A percentile compares a stretch with the other conserved stretches of the same genome.
These are phyloP conservation scores for Sminthurinus signatus DNA, from an alignment of 1,140 invertebrate species.

Conservation along the genomic window DNA sequence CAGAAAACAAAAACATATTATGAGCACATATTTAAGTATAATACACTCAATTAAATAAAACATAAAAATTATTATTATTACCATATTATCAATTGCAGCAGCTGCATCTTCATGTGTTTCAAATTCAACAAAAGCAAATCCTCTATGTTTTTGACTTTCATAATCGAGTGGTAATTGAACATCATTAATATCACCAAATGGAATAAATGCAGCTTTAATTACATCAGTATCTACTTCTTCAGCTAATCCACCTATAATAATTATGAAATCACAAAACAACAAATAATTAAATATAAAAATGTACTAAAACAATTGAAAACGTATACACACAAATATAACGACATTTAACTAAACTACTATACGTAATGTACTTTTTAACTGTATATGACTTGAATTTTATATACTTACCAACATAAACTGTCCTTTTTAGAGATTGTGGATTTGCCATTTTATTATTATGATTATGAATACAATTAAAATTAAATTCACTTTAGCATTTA, in stretches of 20 bases:
- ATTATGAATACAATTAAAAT: too few relatives aligned
- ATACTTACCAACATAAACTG: constrained; percentile 40
- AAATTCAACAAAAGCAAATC: constrained; percentile 98
- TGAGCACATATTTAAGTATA: neutral
- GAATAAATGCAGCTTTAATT: constrained; percentile 91
- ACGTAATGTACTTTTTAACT: too few relatives aligned
- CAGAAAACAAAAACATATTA: neutral
- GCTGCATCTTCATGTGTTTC: constrained; percentile 80
- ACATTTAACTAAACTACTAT: too few relatives aligned
- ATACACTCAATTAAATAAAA: neutral
- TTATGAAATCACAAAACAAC: neutral
- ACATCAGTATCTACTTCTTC: constrained; percentile 97
- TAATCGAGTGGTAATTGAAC: constrained; percentile 97
- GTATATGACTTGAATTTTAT: neutral
- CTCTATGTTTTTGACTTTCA: constrained; percentile 92
- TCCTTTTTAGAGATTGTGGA: constrained; percentile 36
- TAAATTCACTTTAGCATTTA: too few relatives aligned
- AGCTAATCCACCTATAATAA: constrained; percentile 79
- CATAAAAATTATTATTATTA: constrained; percentile 45
- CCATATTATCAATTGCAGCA: constrained; percentile 99
- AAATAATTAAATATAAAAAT: neutral
- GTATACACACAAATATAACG: neutral
- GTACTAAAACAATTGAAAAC: neutral
- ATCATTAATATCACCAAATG: constrained; percentile 95
- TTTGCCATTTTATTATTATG: constrained; percentile 24